Evolutionary conservation across 2,113 vertebrate genomes (phyloP), one percentile per base, ranked within the genome.

Genomic region (Dryoscopus gambensis): DNA sequence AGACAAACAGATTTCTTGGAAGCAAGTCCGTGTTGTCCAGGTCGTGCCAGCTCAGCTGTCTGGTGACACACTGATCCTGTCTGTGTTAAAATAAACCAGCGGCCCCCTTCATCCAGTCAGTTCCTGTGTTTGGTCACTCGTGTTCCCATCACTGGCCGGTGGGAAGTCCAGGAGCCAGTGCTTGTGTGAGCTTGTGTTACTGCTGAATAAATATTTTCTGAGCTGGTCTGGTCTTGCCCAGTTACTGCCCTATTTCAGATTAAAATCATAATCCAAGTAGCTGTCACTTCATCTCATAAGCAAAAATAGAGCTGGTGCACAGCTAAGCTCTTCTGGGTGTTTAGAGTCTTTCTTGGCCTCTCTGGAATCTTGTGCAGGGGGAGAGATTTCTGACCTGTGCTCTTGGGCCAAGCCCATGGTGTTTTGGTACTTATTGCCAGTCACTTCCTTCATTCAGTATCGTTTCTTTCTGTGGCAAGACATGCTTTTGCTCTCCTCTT

Each of bases 61-160:
- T 90, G 80, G 49, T 79, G 53, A 20, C 2, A 23, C 0, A 0
- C n/a, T 64, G 53, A 64, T 76, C 53, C 40, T 0, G 0, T 49
- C 40, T 56, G 49, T 44, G n/a, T 90, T 94, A 73, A 47, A 79
- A 68, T 64, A 86, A 94, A 80, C 22, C 83, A 73, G 30, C 0
- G 0, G 25, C 25, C 39, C 44, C 40, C n/a, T 88, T 52, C 31
- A 33, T 35, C 31, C 1, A 17, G 37, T 24, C 31, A 24, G 40
- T 42, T 81, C 49, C 71, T 56, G 12, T 7, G 1, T 47, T 46
- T 69, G 50, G 24, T 78, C 42, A 7, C 42, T 74, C 0, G 1
- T 42, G 55, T 15, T 78, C 12, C 50, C 5, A 1, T 74, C 1
- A 2, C 44, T 6, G 2, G 27, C 40, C 1, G 0, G 28, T 2